Base-by-base conservation (phyloP, 2,888 invertebrate species). In the Lamellibrachia columna region DNA sequence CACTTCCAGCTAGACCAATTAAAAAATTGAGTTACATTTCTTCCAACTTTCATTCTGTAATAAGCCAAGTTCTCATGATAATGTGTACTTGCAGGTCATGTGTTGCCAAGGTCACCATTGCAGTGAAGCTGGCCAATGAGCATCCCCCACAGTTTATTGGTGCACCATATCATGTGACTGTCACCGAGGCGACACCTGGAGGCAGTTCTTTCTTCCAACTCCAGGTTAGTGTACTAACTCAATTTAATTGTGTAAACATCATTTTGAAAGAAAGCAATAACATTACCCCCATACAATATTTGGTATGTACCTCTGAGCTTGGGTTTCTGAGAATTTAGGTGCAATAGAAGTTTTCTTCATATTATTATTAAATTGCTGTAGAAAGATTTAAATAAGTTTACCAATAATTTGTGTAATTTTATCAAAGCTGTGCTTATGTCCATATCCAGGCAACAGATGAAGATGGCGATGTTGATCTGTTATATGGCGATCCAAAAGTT, bases 21-120 rank as follows among this genome's bases (percentile, higher is more conserved):
- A 40, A 40, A 40, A 40, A 40, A 40, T 40, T 1, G 40, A 40
- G 40, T 40, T 40, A 40, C 40, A 40, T 40, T 40, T 40, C 40
- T 40, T 40, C 40, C 40, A 40, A 40, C 40, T 40, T 40, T 40
- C 40, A 40, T 40, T 40, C 40, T 40, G 40, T 40, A 40, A 40
- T 40, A 40, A 40, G 40, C 40, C 40, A 22, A 91, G 9, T n/a
- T 28, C 91, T 91, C 22, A 52, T 90, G 90, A 11, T 90, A 53
- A 52, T 91, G 7, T 53, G 6, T 91, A 91, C 1, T 52, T 53
- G 53, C 60, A 93, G 93, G 53, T 91, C 93, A 0, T 15, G 92
- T 75, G 93, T 92, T 40, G 92, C 92, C 90, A 92, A 92, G 92
- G 93, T 93, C 55, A 93, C 93, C 91, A 92, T 93, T 28, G 93